phyloP scores from a whole-genome alignment of 2,888 invertebrate genomes.

The Apantesis nais region DNA sequence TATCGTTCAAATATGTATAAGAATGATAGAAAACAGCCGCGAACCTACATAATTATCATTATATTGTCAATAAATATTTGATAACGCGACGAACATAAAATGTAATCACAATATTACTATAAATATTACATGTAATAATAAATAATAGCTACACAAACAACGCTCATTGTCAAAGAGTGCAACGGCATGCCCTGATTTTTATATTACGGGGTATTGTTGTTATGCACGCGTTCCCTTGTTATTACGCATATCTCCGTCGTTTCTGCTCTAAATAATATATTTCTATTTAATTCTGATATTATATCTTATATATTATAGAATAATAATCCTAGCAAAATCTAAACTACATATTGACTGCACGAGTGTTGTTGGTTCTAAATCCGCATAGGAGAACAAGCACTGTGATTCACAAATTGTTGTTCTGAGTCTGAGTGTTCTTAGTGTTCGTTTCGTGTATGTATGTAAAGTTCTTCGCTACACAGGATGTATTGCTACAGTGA shows the following conservation, averaged over 20 bases:
- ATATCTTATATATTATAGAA: no score
- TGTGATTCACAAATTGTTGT: no score
- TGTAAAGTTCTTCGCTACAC: no score
- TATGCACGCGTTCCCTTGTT: neutral
- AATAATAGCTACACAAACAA: constrained; percentile 24
- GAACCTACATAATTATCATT: constrained; percentile 45
- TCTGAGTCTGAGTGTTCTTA: no score
- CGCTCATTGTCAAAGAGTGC: constrained; percentile 22
- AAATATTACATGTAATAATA: constrained; percentile 19
- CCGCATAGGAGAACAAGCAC: no score
- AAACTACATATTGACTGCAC: no score
- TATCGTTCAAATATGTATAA: constrained; percentile 28
- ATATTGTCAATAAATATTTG: constrained; percentile 34
- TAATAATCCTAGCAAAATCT: no score
- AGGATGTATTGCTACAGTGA: no score
- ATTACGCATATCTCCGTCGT: neutral
- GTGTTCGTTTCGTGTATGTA: no score
- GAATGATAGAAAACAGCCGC: constrained; percentile 34
- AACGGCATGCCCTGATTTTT: constrained; percentile 13
- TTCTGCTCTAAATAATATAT: neutral
- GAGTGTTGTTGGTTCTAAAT: no score
- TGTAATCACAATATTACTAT: constrained; percentile 29
- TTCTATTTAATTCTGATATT: no score
- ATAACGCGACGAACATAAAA: constrained; percentile 28
- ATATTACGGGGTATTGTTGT: neutral